These are phyloP conservation scores for Epinephelus moara DNA, from an alignment of 2,113 vertebrate species.

Conservation along the genomic window DNA sequence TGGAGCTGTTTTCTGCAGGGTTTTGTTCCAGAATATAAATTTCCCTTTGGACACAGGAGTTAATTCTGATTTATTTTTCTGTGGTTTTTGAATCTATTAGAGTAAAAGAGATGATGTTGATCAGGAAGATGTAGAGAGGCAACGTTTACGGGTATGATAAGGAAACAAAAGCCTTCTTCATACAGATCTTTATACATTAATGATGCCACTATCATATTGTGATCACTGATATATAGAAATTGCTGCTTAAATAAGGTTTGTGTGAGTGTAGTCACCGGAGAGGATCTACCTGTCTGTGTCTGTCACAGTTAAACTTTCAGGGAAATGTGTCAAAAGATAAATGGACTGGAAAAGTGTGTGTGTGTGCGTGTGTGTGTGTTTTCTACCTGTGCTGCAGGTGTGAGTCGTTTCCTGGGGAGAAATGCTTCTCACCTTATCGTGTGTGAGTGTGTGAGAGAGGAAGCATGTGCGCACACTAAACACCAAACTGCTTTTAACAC, in stretches of 20 bases:
- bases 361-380: constrained; percentile 2
- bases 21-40: background rate
- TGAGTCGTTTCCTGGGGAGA: constrained; percentile 20
- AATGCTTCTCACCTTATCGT: constrained; percentile 38
- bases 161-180: background rate
- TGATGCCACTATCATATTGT: background rate
- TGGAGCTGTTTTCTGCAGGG: background rate
- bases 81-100: background rate
- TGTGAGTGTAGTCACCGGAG: background rate
- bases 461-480: constrained; percentile 19
- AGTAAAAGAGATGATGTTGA: background rate
- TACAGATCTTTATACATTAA: background rate
- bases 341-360: constrained; percentile 39
- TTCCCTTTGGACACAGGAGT: background rate
- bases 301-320: constrained; percentile 21
- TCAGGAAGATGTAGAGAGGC: background rate
- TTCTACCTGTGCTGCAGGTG: constrained; percentile 50
- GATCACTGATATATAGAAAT: background rate
- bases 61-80: background rate
- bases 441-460: constrained; percentile 2
- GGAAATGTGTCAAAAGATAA: constrained; percentile 51
- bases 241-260: background rate
- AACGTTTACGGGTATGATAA: background rate
- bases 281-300: background rate
- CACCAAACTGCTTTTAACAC: constrained; percentile 69